Base-by-base conservation (phyloP, 1,140 invertebrate species). In the Lamellibrachia luymesi region DNA sequence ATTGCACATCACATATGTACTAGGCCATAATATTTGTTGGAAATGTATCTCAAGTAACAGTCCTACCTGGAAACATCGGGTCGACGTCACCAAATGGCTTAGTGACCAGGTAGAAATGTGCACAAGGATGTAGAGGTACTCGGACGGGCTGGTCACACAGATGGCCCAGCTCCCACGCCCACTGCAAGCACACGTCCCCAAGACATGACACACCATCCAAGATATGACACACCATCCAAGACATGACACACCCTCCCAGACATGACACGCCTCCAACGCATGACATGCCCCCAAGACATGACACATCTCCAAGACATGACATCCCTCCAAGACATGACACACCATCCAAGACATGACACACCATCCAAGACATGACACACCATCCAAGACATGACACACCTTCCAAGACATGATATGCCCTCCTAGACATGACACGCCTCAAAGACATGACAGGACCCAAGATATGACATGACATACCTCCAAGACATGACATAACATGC, bases 91-190 rank as follows among this genome's bases (percentile, higher is more conserved):
- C 94, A 8, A 98, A 97, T 56, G 97, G 97, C 96, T 98, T 98
- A 2, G 98, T 99, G 94, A 98, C 97, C 51, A 99, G 96, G 96
- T 98, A 99, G 96, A 98, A 98, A 97, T 99, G 98, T 96, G 99
- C 98, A 94, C 98, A 98, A 4, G 98, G 97, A 96, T 99, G 98
- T n/a, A 99, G 96, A 13, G 98, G 98, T 90, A 99, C 98, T 96
- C 98, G 98, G 0, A 99, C 98, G 95, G 97, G 97, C 17, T 98
- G 98, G 93, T 97, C 97, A 80, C 98, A 98, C 91, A 98, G 96
- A 95, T 98, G 98, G 50, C 98, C 98, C 92, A 99, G 95, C 94
- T 97, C 97, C 94, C 97, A 95, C 50, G 97, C 97, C 97, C 97
- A 98, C 97, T 97, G 94, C 91, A 95, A 95, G 93, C 80, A 90